phyloP scores from a whole-genome alignment of 2,888 invertebrate species.

The Nymphalis polychloros region DNA sequence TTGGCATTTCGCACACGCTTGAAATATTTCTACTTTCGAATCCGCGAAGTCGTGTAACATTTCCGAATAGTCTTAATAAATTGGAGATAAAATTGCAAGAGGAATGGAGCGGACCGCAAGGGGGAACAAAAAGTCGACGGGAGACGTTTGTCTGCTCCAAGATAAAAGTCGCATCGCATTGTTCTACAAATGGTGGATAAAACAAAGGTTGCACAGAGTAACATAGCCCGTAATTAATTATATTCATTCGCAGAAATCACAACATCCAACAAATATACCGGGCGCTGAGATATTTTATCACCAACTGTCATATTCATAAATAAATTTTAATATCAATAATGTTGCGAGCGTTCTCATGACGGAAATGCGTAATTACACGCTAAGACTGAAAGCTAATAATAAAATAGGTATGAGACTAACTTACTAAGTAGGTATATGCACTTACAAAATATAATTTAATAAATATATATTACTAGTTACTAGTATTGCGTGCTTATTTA shows the following conservation, averaged over 20 bases:
- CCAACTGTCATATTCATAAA: conserved; percentile 62
- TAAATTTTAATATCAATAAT: conserved; percentile 52
- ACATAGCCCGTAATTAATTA: conserved; percentile 75
- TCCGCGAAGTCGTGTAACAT: conserved; percentile 49
- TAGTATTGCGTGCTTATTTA: too few species aligned
- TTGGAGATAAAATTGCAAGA: conserved; percentile 52
- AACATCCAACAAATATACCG: conserved; percentile 60
- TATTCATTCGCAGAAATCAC: conserved; percentile 71
- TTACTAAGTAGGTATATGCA: background rate
- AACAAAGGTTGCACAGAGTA: conserved; percentile 64
- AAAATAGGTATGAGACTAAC: conserved; percentile 23
- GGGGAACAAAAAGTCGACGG: conserved; percentile 58
- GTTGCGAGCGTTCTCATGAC: conserved; percentile 35
- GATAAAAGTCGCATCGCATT: conserved; percentile 73
- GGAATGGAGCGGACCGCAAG: conserved; percentile 45
- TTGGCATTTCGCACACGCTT: conserved; percentile 49
- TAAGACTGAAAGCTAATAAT: conserved; percentile 23
- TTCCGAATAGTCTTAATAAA: conserved; percentile 59
- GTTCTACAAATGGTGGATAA: conserved; percentile 72
- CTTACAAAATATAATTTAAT: background rate
- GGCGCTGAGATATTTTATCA: conserved; percentile 68
- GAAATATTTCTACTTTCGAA: conserved; percentile 51
- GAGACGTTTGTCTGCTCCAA: conserved; percentile 63
- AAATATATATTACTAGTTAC: background rate
- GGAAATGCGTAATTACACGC: conserved; percentile 47